These are phyloP conservation scores for Heliconius cydno DNA, from an alignment of 2,888 invertebrate species.

Conservation along the genomic window DNA sequence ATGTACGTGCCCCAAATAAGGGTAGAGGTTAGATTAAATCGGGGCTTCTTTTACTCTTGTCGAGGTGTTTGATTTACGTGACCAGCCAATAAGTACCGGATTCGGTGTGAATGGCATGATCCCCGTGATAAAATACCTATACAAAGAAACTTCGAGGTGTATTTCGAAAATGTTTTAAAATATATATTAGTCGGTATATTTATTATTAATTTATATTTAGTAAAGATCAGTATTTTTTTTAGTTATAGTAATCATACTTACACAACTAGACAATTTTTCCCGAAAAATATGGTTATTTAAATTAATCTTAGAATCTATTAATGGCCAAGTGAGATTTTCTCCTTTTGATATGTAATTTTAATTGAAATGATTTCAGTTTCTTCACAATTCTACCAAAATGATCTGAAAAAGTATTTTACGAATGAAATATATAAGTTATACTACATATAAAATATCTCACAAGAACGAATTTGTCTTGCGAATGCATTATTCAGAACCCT, in stretches of 20 bases:
- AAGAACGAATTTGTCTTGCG: background rate
- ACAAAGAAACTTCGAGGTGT: background rate
- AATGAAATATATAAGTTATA: background rate
- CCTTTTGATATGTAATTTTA: no score
- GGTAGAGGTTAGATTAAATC: constrained; percentile 42
- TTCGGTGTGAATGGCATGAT: background rate
- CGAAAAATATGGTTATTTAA: no score
- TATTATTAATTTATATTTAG: background rate
- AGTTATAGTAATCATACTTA: no score
- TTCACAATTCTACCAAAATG: background rate
- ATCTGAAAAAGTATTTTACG: background rate
- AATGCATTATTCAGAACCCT: constrained; percentile 12
- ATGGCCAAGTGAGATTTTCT: no score
- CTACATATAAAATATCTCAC: background rate
- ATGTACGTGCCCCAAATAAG: constrained; percentile 50
- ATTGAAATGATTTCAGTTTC: no score
- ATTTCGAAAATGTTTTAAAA: background rate
- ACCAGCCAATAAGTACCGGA: constrained; percentile 14
- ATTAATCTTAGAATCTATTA: no score
- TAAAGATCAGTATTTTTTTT: background rate
- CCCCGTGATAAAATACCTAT: background rate
- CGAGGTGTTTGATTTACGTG: constrained; percentile 36
- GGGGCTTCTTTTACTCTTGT: constrained; percentile 31
- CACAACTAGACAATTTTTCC: no score
- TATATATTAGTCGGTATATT: background rate